Base-by-base conservation (phyloP, 2,888 invertebrate genomes). In the Andrena bucephala region DNA sequence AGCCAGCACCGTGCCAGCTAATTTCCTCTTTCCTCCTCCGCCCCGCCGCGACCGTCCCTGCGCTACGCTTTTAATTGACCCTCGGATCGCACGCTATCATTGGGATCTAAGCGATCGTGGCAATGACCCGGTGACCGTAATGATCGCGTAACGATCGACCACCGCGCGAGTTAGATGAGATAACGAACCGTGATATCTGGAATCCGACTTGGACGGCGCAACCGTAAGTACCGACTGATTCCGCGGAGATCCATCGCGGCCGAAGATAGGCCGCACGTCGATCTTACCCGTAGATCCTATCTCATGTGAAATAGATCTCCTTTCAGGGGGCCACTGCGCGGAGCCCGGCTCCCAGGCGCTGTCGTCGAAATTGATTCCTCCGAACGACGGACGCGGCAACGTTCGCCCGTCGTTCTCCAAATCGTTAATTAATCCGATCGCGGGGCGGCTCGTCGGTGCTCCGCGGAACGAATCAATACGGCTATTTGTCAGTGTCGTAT, bases 51-150 rank as follows among this genome's bases (percentile, higher is more conserved):
- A 70, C 81, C 83, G 78, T 79, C 75, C 73, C 63, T 72, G 59
- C 79, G 84, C 68, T 81, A 82, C 72, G 79, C 86, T 91, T 92
- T 92, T 91, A 91, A 92, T 92, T 90, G 89, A 89, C 84, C 86
- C 77, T 77, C 85, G 72, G 89, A 89, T 89, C 86, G 86, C 85
- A 75, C 87, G 87, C 89, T 91, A 91, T 92, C 91, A 89, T 90
- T 85, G 83, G 66, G 90, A 91, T 92, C 91, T 91, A 91, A 91
- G 89, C 87, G 90, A 91, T 91, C 89, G 90, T 91, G 92, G 92
- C 92, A 93, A 92, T 93, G 93, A 93, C 93, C 92, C 89, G 90
- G 78, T 90, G 90, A 90, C 90, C 91, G 89, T 89, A 89, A 89
- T 87, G 90, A 91, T 90, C 91, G 83, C 80, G 87, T 90, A 91